phyloP scores from a whole-genome alignment of 2,113 vertebrate genomes.

The Casuarius casuarius region DNA sequence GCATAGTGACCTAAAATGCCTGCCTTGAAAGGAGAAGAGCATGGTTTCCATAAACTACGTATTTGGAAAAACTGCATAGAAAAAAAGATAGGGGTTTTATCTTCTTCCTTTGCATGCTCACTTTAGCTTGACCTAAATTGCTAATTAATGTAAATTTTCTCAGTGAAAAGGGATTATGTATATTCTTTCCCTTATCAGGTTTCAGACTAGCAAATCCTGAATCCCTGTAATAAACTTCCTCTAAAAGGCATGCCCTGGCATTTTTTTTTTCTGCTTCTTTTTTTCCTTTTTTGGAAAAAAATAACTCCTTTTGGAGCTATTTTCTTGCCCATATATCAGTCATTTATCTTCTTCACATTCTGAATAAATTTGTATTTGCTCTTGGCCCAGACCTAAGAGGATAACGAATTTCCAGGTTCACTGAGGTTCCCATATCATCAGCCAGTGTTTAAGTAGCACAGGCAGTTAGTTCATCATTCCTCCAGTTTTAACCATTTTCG shows the following conservation, averaged over 20 bases:
- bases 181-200: conserved; percentile 47
- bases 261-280: not conserved
- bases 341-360: conserved; percentile 36
- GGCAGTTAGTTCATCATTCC: not conserved
- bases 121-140: conserved; percentile 51
- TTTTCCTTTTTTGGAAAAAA: not conserved
- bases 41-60: not conserved
- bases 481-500: not conserved
- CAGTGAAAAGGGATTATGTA: conserved; percentile 38
- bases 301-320: not conserved
- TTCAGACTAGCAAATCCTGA: conserved; percentile 47
- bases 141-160: conserved; percentile 69
- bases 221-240: conserved; percentile 35
- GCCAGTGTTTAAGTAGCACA: not conserved
- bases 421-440: not conserved
- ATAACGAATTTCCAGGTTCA: conserved; percentile 3
- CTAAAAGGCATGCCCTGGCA: not conserved
- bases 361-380: conserved; percentile 16
- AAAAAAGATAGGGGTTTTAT: conserved; percentile 13
- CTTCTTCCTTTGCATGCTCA: not conserved
- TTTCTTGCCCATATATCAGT: conserved; percentile 22
- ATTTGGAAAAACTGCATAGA: not conserved
- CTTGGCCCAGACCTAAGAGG: not conserved
- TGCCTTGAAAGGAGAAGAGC: not conserved
- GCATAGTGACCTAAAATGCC: not conserved